phyloP scores from a whole-genome alignment of 2,888 invertebrate species.

The Drosophila kanekoi region DNA sequence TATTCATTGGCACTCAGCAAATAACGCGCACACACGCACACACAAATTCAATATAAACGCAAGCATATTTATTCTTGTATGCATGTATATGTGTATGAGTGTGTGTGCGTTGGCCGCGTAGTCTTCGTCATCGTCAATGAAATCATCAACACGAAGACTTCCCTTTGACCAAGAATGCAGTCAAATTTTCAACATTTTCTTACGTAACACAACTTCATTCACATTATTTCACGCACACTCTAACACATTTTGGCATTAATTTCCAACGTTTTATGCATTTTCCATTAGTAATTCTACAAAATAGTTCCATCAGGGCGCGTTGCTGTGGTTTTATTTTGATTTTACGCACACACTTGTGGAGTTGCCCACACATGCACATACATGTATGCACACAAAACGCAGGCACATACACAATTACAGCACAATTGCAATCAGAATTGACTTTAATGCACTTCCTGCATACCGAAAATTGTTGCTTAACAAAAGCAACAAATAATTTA shows the following conservation, averaged over 20 bases:
- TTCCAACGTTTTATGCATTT: conserved; percentile 47
- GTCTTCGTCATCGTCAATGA: conserved; percentile 75
- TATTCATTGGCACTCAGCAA: conserved; percentile 43
- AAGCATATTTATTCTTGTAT: conserved; percentile 9
- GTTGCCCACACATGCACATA: conserved; percentile 43
- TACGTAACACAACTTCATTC: conserved; percentile 74
- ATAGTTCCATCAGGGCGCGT: conserved; percentile 83
- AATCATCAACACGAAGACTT: conserved; percentile 70
- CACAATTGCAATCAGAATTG: conserved; percentile 4
- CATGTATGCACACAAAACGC: conserved; percentile 4
- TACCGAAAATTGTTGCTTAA: conserved; percentile 5
- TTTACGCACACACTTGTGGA: conserved; percentile 76
- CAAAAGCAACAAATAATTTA: conserved; percentile 14
- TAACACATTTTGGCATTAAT: conserved; percentile 47
- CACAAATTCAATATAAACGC: conserved; percentile 6
- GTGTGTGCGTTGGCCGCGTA: conserved; percentile 44
- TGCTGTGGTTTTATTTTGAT: conserved; percentile 71
- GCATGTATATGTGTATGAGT: conserved; percentile 23
- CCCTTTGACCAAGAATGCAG: conserved; percentile 61
- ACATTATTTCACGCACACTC: conserved; percentile 71
- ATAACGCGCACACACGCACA: conserved; percentile 35
- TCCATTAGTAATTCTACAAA: conserved; percentile 66
- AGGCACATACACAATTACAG: conserved; percentile 5
- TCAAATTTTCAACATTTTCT: conserved; percentile 61
- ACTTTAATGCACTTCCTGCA: conserved; percentile 18